Base-by-base conservation (phyloP, 2,113 vertebrate genomes). In the Todiramphus saurophagus region DNA sequence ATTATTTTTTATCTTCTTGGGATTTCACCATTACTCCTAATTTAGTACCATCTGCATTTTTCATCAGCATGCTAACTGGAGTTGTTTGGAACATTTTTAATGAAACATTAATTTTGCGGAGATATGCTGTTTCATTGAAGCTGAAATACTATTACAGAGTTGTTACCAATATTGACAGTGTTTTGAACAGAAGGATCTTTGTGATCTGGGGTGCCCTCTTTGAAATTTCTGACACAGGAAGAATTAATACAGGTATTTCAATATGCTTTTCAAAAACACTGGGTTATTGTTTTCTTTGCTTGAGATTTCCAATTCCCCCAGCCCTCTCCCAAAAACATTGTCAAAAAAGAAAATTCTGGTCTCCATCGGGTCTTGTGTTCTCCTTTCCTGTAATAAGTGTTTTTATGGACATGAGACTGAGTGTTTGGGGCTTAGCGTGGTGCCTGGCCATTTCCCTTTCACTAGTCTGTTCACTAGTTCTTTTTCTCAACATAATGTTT, bases 41-140 rank as follows among this genome's bases (percentile, higher is more conserved):
- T 95, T 96, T 87, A 82, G 77, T 89, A 95, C 96, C 94, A 94
- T 95, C 92, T 96, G 94, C 95, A 94, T 83, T 94, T 93, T 93
- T 90, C 62, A 94, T 94, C 81, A 91, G 92, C 89, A 66, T 84
- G 62, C 58, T 96, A 91, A 80, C 94, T 87, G 53, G 77, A 91
- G 24, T 79, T 89, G 31, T 87, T 96, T 87, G 74, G 70, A 93
- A 83, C 58, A 80, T 83, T 91, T 95, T 82, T 73, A 87, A 95
- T 87, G 78, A 87, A 96, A 96, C 27, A 4, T 79, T 94, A 85
- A 60, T 94, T 95, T 96, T 94, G 48, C 87, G 64, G 53, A 83
- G 35, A 73, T 89, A 83, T 25, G n/a, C 76, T 79, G 24, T 87
- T 94, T 87, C 67, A 79, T 19, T 80, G 84, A 96, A 82, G 63